These are phyloP conservation scores for Perognathus longimembris DNA, from an alignment of 2,113 vertebrate genomes.

Conservation along the genomic window DNA sequence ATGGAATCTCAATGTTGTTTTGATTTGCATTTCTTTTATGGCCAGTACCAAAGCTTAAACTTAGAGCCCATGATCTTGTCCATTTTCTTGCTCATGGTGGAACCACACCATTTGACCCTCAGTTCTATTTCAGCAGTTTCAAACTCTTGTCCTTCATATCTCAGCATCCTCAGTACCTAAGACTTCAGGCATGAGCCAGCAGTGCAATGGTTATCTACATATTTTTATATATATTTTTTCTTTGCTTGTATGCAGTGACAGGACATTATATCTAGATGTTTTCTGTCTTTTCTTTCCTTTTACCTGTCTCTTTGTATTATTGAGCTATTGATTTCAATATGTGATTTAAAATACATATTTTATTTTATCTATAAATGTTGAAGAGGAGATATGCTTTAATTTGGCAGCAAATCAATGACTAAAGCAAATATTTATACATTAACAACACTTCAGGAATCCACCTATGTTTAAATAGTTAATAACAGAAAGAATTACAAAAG, in stretches of 20 bases:
- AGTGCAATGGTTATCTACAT: too few species aligned
- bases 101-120: too few species aligned
- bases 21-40: too few species aligned
- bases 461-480: background rate
- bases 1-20: too few species aligned
- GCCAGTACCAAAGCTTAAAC: too few species aligned
- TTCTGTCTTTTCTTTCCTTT: background rate
- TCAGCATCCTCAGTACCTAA: too few species aligned
- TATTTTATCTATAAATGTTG: background rate
- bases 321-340: conserved; percentile 37
- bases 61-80: too few species aligned
- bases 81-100: too few species aligned
- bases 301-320: background rate
- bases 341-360: background rate
- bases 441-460: background rate
- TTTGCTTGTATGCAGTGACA: conserved; percentile 6
- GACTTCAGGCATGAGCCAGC: too few species aligned
- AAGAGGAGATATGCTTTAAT: background rate
- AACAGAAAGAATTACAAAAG: background rate
- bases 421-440: background rate
- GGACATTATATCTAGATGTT: background rate
- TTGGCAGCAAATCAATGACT: too few species aligned
- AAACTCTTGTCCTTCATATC: too few species aligned
- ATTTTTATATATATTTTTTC: background rate
- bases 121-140: too few species aligned